Evolutionary conservation across 2,113 vertebrate genomes (phyloP), one percentile per base, ranked within the genome.

Genomic region (Neodon shergylaensis): DNA sequence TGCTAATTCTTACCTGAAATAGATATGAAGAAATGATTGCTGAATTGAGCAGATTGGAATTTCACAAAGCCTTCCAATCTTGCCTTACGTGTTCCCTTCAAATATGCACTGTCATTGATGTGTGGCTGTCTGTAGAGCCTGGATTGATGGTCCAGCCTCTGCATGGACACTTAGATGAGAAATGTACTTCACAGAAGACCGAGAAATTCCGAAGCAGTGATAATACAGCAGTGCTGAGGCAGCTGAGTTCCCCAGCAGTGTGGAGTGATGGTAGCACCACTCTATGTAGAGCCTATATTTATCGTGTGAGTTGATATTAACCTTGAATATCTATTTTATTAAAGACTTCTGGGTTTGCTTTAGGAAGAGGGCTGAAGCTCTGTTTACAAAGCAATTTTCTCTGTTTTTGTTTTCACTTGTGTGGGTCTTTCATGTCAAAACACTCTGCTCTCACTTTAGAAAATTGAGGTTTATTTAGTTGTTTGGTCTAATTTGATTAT

Each of bases 21-120:
- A 74, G 5, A 70, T 63, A 1, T 54, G 33, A 87, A 81, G 31
- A 42, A 22, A 39, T 88, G 10, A 70, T 9, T 72, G 1, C 6
- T 61, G 28, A 76, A n/a, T 26, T 1, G 9, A 12, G 33, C 31
- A 58, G 16, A 39, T 17, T 14, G 47, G 12, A 33, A 16, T 14
- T 21, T 74, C 36, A 86, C 33, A 47, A 85, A 81, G 22, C 0
- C 21, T 76, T 88, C n/a, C 39, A 58, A 11, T 8, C 70, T 72
- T 39, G 17, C 14, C 4, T 91, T 5, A 26, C 1, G 0, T 1
- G 1, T 2, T 24, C 16, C 54, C 63, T 42, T 44, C 10, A 10
- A 2, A 3, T 1, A 4, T 10, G 22, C 42, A 63, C 22, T 39
- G 13, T 58, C 65, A 42, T 22, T 8, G 1, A 94, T 14, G 19